A percentile compares a stretch with the other conserved stretches of the same genome.
Conservation (phyloP, 2,797 vertebrate species). For the Neosilurus hyrtlii region DNA sequence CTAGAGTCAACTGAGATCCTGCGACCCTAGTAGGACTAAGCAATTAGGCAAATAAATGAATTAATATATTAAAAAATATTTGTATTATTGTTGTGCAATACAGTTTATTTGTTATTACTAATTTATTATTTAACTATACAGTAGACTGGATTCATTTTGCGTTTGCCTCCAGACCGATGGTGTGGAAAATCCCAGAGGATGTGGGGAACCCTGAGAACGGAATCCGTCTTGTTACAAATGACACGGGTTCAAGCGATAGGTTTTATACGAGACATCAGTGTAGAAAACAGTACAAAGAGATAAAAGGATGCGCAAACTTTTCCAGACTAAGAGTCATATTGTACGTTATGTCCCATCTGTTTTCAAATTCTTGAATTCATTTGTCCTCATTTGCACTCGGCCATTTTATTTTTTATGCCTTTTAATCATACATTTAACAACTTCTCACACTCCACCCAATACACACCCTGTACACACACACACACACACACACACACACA, state of each 20-base stretch:
- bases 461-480: not conserved
- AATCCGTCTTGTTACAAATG: too few relatives aligned
- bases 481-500: not conserved
- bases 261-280: not conserved
- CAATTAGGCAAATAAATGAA: too few relatives aligned
- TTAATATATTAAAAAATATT: not conserved
- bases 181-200: not conserved
- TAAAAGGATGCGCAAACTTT: not conserved
- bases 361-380: not conserved
- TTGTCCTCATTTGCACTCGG: not conserved
- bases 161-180: too few relatives aligned
- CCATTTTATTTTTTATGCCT: not conserved
- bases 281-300: not conserved
- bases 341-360: not conserved
- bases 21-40: too few relatives aligned
- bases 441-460: not conserved
- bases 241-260: too few relatives aligned
- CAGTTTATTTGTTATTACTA: not conserved
- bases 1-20: too few relatives aligned
- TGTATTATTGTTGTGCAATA: not conserved
- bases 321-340: not conserved
- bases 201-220: too few relatives aligned
- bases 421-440: not conserved
- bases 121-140: not conserved
- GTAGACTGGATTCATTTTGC: too few relatives aligned